Conservation (phyloP, 2,113 vertebrate genomes). For the Pseudois nayaur region DNA sequence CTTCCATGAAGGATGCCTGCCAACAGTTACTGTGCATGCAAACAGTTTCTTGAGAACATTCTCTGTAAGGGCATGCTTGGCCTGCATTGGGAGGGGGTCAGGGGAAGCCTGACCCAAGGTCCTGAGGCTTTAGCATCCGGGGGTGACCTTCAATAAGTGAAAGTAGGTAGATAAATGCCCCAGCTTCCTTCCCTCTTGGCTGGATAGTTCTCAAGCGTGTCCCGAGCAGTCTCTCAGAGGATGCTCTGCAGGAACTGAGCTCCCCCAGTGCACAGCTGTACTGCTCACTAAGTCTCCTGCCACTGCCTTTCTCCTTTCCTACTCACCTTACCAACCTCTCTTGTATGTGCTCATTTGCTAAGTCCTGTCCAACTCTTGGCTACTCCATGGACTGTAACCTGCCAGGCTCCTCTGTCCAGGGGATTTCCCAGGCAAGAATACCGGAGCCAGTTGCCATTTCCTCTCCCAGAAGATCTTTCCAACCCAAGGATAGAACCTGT, state of each 20-base stretch:
- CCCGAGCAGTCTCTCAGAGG: background rate
- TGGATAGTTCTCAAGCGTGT: background rate
- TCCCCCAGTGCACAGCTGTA: too few relatives aligned
- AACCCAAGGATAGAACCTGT: background rate
- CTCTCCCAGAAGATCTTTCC: background rate
- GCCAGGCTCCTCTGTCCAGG: background rate
- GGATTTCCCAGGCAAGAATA: background rate
- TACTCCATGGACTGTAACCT: background rate
- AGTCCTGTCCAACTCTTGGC: background rate
- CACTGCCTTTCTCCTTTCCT: background rate
- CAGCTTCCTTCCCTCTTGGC: background rate
- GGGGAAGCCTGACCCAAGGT: background rate
- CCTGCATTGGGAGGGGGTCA: background rate
- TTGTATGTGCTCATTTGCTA: background rate
- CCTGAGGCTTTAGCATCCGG: background rate
- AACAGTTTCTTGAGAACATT: background rate
- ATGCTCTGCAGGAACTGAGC: background rate
- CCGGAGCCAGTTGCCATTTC: background rate
- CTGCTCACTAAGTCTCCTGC: too few relatives aligned
- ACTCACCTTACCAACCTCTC: background rate
- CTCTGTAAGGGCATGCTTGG: background rate
- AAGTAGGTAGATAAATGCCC: background rate
- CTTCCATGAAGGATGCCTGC: background rate
- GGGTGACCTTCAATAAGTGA: background rate
- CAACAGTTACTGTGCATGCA: background rate